Percentiles rank a stretch among this genome's conserved stretches.
phyloP scores from a whole-genome alignment of 1,140 invertebrate genomes.

The Anadara kagoshimensis region DNA sequence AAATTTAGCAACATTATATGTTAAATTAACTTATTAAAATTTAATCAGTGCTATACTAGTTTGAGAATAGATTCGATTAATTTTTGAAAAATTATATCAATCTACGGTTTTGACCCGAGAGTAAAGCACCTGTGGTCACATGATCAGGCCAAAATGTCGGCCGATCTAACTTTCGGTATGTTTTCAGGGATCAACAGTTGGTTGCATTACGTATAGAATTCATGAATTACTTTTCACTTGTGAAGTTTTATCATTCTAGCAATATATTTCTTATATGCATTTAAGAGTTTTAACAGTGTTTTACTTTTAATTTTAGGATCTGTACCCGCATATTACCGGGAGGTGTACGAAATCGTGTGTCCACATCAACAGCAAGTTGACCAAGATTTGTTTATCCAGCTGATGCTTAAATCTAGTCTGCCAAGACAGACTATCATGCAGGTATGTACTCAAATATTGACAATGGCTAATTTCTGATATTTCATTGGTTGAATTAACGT shows the following conservation, averaged over 20 bases:
- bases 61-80: too few relatives aligned
- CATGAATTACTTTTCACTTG: not conserved
- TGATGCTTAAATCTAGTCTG: slow-evolving; percentile 80
- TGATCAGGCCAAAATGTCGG: slow-evolving; percentile 71
- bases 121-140: slow-evolving; percentile 56
- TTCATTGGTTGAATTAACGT: too few relatives aligned
- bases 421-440: slow-evolving; percentile 78
- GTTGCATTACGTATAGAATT: not conserved
- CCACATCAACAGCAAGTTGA: slow-evolving; percentile 79
- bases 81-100: not conserved
- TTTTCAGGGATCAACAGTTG: not conserved
- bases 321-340: slow-evolving; percentile 79
- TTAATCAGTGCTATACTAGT: too few relatives aligned
- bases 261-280: not conserved
- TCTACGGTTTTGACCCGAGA: slow-evolving; percentile 21
- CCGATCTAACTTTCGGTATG: slow-evolving; percentile 69
- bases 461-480: not conserved
- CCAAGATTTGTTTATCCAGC: slow-evolving; percentile 79
- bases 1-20: not conserved
- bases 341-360: slow-evolving; percentile 80
- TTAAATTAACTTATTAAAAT: not conserved
- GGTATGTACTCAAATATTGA: slow-evolving; percentile 63
- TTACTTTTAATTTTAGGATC: slow-evolving; percentile 74
- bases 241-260: not conserved
- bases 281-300: slow-evolving; percentile 31